Base-by-base conservation (phyloP, 2,797 vertebrate species). In the Melanotaenia trifasciata region DNA sequence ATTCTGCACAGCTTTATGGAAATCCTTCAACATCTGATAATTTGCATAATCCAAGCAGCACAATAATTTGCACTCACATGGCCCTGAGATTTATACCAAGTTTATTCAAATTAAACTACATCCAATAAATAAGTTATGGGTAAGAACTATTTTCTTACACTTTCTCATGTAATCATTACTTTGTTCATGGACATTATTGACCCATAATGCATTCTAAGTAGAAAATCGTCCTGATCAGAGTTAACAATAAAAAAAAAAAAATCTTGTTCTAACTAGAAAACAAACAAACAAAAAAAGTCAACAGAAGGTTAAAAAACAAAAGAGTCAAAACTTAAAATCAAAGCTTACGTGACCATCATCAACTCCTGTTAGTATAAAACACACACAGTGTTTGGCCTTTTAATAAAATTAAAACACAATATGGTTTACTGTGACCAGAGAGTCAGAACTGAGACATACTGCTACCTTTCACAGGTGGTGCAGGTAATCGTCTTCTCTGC, bases 401-500 rank as follows among this genome's bases (percentile, higher is more conserved):
- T 51, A 28, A 9, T 30, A 1, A 68, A 4, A 51, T 12, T 4
- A 3, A 30, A 24, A 6, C 7, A 36, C 18, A 32, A 4, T 47
- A 6, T 40, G 38, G 4, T 35, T 2, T 47, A 24, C 4, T 28
- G 11, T 28, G 18, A n/a, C 20, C 3, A 35, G 53, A 0, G 20
- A 20, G 16, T 26, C 1, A 33, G 14, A 36, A n/a, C 8, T 8
- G 4, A 28, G 1, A 8, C 20, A 20, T 11, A 0, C 6, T 30
- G 30, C 56, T 72, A 93, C 94, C 92, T 89, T 86, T 91, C 13
- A 67, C 60, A 9, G 93, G 93, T 2, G 93, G 92, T 53, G 93
- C 93, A 72, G 94, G 94, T 68, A 95, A 76, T 60, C 93, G 64
- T 50, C 94, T 78, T 58, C 93, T 90, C 61, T 84, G 75, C 66